Evolutionary conservation across 1,140 invertebrate species (phyloP).

Genomic region (Calliphora vicina): DNA sequence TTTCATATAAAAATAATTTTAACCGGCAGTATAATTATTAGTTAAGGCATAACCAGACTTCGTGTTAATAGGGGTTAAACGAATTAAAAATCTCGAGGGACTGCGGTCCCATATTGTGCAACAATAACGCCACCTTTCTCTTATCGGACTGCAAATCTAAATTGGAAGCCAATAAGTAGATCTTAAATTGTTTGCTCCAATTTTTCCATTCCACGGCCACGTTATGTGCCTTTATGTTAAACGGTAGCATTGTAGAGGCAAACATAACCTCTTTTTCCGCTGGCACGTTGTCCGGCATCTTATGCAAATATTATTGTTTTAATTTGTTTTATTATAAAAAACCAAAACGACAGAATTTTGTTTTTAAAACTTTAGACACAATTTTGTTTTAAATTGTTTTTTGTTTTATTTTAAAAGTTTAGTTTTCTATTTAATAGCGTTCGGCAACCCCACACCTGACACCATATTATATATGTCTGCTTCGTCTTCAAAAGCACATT

Average conservation of each 20-base stretch:
- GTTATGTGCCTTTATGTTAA: constrained; percentile 16
- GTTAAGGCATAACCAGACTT: too few species aligned
- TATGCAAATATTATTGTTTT: neutral
- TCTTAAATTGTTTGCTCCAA: constrained; percentile 20
- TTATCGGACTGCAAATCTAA: constrained; percentile 12
- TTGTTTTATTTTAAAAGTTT: too few species aligned
- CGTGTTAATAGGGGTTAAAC: too few species aligned
- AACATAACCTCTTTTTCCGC: neutral
- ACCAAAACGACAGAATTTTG: neutral
- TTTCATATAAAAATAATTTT: too few species aligned
- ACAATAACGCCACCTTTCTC: constrained; percentile 29
- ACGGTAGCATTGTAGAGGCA: neutral
- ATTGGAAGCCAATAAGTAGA: constrained; percentile 3
- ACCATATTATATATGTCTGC: too few species aligned
- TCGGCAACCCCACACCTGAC: too few species aligned
- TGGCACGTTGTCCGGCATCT: neutral
- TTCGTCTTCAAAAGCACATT: too few species aligned
- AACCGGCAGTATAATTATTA: too few species aligned
- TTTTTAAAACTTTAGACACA: too few species aligned
- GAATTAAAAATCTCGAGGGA: constrained; percentile 22
- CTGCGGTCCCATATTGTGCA: constrained; percentile 32
- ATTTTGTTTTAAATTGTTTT: too few species aligned
- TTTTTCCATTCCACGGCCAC: constrained; percentile 22
- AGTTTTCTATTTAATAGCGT: too few species aligned
- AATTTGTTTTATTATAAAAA: neutral